These are phyloP conservation scores for Bombus picipes DNA, from an alignment of 1,140 invertebrate genomes.

Conservation along the genomic window DNA sequence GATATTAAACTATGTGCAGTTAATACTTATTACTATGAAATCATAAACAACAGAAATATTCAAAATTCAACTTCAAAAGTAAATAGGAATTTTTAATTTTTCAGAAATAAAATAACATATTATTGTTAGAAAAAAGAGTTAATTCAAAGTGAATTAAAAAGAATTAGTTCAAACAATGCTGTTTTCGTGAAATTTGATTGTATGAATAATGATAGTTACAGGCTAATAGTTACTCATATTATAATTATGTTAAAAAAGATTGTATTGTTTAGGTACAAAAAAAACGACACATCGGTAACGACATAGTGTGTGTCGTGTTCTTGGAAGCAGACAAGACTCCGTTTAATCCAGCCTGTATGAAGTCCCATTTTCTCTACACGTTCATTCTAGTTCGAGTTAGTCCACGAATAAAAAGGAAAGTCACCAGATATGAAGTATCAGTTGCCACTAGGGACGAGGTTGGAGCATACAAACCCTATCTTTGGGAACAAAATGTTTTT, in stretches of 20 bases:
- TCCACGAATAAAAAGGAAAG: slow-evolving; percentile 91
- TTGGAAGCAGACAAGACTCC: slow-evolving; percentile 95
- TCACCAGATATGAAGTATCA: slow-evolving; percentile 94
- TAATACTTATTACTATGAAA: too few relatives aligned
- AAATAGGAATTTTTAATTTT: too few relatives aligned
- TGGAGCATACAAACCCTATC: slow-evolving; percentile 97
- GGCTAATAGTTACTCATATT: too few relatives aligned
- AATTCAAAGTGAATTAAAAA: too few relatives aligned
- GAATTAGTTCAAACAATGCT: too few relatives aligned
- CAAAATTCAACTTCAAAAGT: too few relatives aligned
- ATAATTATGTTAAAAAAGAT: neutral
- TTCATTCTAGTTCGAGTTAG: slow-evolving; percentile 95
- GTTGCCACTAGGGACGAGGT: slow-evolving; percentile 98
- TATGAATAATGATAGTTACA: too few relatives aligned
- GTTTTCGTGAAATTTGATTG: too few relatives aligned
- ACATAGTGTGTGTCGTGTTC: slow-evolving; percentile 98
- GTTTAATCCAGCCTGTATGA: slow-evolving; percentile 96
- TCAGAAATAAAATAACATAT: too few relatives aligned
- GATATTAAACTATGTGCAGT: too few relatives aligned
- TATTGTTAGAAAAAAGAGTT: too few relatives aligned
- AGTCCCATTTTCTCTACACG: slow-evolving; percentile 95
- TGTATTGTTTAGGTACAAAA: slow-evolving; percentile 89
- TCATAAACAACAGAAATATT: too few relatives aligned
- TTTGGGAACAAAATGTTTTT: slow-evolving; percentile 97
- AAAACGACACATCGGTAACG: slow-evolving; percentile 98